These are phyloP conservation scores for Thalpophila matura DNA, from an alignment of 2,888 invertebrate species.

Conservation along the genomic window DNA sequence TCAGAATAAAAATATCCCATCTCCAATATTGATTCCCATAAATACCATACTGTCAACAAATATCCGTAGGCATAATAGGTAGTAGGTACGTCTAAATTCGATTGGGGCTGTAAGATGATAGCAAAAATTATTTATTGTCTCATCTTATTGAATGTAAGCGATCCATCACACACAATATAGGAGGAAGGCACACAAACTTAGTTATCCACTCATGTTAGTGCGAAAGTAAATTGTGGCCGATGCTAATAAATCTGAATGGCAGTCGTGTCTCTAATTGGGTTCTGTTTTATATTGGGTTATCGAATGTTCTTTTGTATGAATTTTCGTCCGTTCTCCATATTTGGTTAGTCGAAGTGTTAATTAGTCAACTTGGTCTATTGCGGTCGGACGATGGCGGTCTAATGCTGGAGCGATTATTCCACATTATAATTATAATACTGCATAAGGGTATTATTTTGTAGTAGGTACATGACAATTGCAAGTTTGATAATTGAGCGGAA, in stretches of 20 bases:
- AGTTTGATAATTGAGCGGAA: no score
- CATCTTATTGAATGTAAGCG: conserved; percentile 50
- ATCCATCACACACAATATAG: conserved; percentile 42
- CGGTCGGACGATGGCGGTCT: background rate
- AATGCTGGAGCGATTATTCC: background rate
- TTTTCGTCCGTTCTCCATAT: conserved; percentile 1
- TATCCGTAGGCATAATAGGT: conserved; percentile 25
- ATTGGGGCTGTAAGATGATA: conserved; percentile 27
- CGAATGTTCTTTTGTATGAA: background rate
- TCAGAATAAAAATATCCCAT: conserved; percentile 16
- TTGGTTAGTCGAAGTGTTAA: conserved; percentile 8
- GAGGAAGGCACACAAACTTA: conserved; percentile 35
- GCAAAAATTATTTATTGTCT: conserved; percentile 43
- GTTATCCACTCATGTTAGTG: conserved; percentile 47
- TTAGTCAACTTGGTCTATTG: conserved; percentile 8
- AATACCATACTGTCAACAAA: no score
- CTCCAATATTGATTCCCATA: conserved; percentile 26
- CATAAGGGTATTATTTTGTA: no score
- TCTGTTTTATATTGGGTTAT: conserved; percentile 23
- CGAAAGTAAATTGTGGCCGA: conserved; percentile 58
- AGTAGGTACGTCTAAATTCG: conserved; percentile 12
- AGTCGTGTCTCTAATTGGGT: conserved; percentile 16
- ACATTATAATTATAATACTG: no score
- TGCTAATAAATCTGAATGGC: conserved; percentile 22
- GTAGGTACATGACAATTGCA: no score